Base-by-base conservation (phyloP, 2,113 vertebrate genomes). In the Rhynchomys soricoides region DNA sequence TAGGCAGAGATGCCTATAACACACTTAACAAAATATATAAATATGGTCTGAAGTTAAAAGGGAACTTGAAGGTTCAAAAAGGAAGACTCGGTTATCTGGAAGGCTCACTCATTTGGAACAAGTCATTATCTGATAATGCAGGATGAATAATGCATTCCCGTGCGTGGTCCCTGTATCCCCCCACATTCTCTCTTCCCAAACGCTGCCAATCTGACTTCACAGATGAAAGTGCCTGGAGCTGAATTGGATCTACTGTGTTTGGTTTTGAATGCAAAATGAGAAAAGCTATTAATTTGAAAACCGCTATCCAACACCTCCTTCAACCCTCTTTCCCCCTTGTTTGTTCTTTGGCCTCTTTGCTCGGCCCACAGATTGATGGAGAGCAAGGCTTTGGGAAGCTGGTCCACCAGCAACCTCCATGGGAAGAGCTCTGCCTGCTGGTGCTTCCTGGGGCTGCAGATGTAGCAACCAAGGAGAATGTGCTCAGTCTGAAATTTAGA, bases 41-140 rank as follows among this genome's bases (percentile, higher is more conserved):
- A 90, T 90, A 92, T 40, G 83, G 57, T 83, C 81, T 90, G 70
- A 89, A 78, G 81, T 64, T 62, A 91, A 95, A 90, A 94, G 92
- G 77, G 91, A 93, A 59, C 85, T 62, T 70, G 57, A 37, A 48
- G 77, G 91, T 85, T 92, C 66, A 86, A 57, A 82, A 92, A 93
- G 50, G 62, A 86, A 83, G 81, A 50, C 71, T 78, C 62, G 5
- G 74, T 78, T 96, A 95, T 91, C 94, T 75, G 77, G 82, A 95
- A 97, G 93, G 52, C 50, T 87, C 92, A 74, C 78, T 96, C 96
- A 94, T 87, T 70, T 57, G 92, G 95, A 97, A 97, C 96, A 96
- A 89, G 94, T 97, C 93, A 96, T 96, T 96, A 97, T 97, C 95
- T 96, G 97, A 97, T 94, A 95, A 83, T 43, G 55, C 0, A 1